Evolutionary conservation across 2,888 invertebrate species (phyloP).

Genomic region (Troilus luridus): DNA sequence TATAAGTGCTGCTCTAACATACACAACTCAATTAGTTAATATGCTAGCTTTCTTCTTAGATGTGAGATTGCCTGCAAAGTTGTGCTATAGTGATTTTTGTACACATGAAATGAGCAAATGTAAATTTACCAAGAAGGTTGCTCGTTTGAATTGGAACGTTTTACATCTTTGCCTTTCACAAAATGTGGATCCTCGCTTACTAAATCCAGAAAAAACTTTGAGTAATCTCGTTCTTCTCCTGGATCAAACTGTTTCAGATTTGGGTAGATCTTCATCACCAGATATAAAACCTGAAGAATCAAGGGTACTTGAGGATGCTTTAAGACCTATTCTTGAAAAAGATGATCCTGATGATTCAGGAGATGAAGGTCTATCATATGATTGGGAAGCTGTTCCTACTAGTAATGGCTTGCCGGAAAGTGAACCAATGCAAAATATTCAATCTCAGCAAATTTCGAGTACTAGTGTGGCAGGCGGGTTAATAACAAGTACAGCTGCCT

Average conservation of each 20-base stretch:
- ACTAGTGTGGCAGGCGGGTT: conserved; percentile 80
- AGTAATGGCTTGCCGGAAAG: conserved; percentile 63
- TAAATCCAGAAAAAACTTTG: conserved; percentile 80
- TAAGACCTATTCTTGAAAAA: conserved; percentile 73
- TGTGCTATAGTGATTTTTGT: conserved; percentile 85
- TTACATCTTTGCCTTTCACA: conserved; percentile 85
- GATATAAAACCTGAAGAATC: conserved; percentile 74
- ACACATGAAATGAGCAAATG: conserved; percentile 79
- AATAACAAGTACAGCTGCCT: conserved; percentile 86
- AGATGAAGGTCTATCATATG: conserved; percentile 77
- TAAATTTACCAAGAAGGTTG: conserved; percentile 82
- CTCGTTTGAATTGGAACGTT: conserved; percentile 85
- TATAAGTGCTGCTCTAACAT: conserved; percentile 85
- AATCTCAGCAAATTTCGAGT: conserved; percentile 62
- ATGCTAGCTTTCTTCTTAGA: conserved; percentile 88
- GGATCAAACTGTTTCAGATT: conserved; percentile 73
- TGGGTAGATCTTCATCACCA: conserved; percentile 81
- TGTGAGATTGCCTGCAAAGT: conserved; percentile 82
- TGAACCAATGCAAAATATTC: conserved; percentile 66
- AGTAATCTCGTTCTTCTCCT: conserved; percentile 81
- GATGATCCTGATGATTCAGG: conserved; percentile 80
- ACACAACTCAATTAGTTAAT: conserved; percentile 87
- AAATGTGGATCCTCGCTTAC: conserved; percentile 76
- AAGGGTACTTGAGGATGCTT: conserved; percentile 76
- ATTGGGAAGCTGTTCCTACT: conserved; percentile 78